Evolutionary conservation across 1,140 invertebrate species (phyloP), one percentile per base, ranked within the genome.

Genomic region (Sycobia sp.): DNA sequence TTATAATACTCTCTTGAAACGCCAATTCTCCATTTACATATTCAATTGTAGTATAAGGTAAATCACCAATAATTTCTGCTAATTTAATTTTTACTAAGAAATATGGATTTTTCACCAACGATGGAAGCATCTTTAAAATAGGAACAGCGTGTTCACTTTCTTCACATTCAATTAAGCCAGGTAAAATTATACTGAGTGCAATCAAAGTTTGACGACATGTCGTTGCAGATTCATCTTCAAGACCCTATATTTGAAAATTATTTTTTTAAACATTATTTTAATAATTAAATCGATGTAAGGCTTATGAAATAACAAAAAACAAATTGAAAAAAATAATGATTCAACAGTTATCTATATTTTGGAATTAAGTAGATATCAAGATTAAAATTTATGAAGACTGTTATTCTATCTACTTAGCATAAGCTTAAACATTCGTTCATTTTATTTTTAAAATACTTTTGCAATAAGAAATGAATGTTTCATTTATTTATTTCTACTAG

Each of bases 71-170:
- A 9, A 91, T 69, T 69, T 90, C 86, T 29, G 87, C 73, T 51
- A 91, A 75, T 75, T 89, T 85, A 63, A 94, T 89, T 83, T 93
- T 93, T 22, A 94, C 89, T 13, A 96, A 82, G 90, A 93, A 96
- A 79, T 96, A 96, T 0, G 88, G 85, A 81, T 94, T 93, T 39
- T 84, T 82, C 43, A 86, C 85, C 1, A 93, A 79, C 20, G 78
- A 73, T 7, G 89, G 83, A 7, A 95, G 77, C 41, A 82, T 76
- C 46, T 87, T 82, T 23, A 95, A 73, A n/a, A 90, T 75, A 13
- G 83, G 76, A 5, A 83, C 68, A 16, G 85, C 73, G 13, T 80
- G 60, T 4, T 71, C 39, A 74, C 82, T 84, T 43, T 87, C 82
- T 1, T 81, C 67, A 29, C 87, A 89, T 66, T 87, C 79, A 29